Evolutionary conservation across 1,140 invertebrate species (phyloP).

Genomic region (Saccostrea echinata): DNA sequence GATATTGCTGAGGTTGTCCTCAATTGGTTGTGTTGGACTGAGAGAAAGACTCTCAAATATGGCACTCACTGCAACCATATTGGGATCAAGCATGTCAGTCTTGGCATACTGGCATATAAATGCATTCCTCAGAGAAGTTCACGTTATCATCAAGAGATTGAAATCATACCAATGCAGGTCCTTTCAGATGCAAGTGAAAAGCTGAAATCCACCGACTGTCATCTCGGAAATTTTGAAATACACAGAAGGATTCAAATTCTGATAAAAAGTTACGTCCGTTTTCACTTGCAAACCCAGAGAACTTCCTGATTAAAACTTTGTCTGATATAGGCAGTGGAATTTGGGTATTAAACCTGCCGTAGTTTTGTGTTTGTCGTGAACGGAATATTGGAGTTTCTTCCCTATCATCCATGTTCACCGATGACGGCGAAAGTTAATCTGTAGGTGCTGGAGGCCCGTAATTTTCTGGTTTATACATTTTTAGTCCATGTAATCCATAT

Average conservation of each 20-base stretch:
- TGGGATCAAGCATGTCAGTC: constrained; percentile 2
- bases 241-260: constrained; percentile 39
- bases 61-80: constrained; percentile 13
- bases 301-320: constrained; percentile 17
- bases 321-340: background rate
- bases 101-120: constrained; percentile 29
- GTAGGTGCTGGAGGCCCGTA: no score
- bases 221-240: background rate
- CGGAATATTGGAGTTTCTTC: background rate
- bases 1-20: constrained; percentile 15
- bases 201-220: constrained; percentile 20
- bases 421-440: no score
- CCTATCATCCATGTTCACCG: no score
- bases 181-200: constrained; percentile 43
- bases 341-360: background rate
- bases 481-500: no score
- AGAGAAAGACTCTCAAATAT: constrained; percentile 8
- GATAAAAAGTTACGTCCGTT: constrained; percentile 23
- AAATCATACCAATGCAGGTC: constrained; percentile 44
- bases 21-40: background rate
- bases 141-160: background rate
- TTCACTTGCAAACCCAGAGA: background rate
- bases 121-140: background rate
- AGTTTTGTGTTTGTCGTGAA: background rate
- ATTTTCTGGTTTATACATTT: no score